phyloP scores from a whole-genome alignment of 2,113 vertebrate species.

The Grantiella picta region DNA sequence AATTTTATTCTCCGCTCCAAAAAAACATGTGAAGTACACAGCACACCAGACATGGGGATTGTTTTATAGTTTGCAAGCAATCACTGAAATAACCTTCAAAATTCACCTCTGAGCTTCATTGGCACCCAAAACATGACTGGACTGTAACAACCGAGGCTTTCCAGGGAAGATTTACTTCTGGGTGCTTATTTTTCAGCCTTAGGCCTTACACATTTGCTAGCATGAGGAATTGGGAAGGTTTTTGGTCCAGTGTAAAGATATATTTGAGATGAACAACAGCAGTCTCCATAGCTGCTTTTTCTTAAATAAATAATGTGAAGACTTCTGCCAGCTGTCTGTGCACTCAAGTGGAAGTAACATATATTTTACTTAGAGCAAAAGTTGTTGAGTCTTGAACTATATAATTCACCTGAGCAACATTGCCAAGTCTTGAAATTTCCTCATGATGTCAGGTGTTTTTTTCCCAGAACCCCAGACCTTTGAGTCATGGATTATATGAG shows the following conservation, averaged over 20 bases:
- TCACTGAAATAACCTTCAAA: slow-evolving; percentile 1
- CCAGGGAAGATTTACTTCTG: background rate
- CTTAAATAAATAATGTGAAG: slow-evolving; percentile 5
- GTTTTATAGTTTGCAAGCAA: background rate
- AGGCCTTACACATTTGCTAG: background rate
- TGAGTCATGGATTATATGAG: background rate
- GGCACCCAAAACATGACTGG: background rate
- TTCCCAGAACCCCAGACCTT: background rate
- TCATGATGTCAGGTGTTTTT: background rate
- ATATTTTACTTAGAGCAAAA: background rate
- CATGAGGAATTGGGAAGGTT: background rate
- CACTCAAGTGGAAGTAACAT: background rate
- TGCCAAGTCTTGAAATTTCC: background rate
- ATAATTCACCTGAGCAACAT: background rate
- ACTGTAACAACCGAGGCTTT: background rate
- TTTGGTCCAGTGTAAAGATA: background rate
- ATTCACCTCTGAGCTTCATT: background rate
- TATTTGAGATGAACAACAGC: background rate
- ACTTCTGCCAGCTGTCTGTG: background rate
- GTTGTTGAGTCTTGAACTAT: background rate
- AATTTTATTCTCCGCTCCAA: background rate
- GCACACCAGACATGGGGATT: background rate
- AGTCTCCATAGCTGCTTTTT: background rate
- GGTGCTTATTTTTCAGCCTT: background rate
- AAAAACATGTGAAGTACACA: background rate